Evolutionary conservation across 2,113 vertebrate species (phyloP).

Genomic region (Thermophis baileyi): DNA sequence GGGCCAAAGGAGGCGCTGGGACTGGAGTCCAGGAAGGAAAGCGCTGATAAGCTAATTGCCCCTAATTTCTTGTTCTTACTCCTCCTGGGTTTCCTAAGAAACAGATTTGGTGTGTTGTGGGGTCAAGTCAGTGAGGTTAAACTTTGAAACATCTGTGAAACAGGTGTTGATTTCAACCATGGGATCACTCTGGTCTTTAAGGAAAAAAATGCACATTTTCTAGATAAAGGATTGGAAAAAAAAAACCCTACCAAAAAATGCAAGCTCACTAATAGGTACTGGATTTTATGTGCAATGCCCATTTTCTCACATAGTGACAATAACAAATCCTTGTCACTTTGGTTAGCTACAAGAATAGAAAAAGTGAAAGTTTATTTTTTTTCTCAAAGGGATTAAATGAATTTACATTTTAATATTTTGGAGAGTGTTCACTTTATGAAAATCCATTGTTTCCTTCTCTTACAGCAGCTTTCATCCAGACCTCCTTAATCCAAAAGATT

Average conservation of each 20-base stretch:
- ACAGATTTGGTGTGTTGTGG: not conserved
- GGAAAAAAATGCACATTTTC: not conserved
- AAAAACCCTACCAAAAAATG: not conserved
- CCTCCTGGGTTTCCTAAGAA: not conserved
- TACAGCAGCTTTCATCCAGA: conserved; percentile 29
- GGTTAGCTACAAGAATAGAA: not conserved
- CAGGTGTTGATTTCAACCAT: not conserved
- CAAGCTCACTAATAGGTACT: conserved; percentile 9
- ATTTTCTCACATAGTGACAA: not conserved
- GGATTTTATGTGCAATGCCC: not conserved
- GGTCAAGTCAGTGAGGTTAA: not conserved
- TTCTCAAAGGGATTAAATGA: conserved; percentile 7
- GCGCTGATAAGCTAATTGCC: not conserved
- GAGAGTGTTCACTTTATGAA: conserved; percentile 16
- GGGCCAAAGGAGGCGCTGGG: not conserved
- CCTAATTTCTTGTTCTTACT: not conserved
- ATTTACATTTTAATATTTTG: not conserved
- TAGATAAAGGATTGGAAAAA: not conserved
- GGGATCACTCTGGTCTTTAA: not conserved
- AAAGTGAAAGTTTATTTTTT: conserved; percentile 21
- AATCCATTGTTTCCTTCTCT: conserved; percentile 15
- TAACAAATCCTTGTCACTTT: not conserved
- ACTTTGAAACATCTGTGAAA: not conserved
- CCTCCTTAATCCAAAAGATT: conserved; percentile 44
- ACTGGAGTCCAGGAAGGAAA: not conserved